phyloP scores from a whole-genome alignment of 2,888 invertebrate genomes.

The Pyrrhosoma nymphula region DNA sequence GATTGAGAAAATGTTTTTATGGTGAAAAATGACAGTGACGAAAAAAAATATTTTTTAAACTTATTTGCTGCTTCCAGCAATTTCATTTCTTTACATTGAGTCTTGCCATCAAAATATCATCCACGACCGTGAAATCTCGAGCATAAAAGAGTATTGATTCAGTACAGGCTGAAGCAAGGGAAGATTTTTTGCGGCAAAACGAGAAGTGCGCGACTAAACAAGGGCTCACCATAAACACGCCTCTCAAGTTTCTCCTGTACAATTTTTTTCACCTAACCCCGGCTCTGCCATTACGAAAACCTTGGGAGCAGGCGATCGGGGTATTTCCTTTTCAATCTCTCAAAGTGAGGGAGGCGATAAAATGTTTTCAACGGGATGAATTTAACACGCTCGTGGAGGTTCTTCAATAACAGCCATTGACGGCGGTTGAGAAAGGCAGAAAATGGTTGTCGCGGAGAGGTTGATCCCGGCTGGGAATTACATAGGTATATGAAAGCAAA shows the following conservation, averaged over 20 bases:
- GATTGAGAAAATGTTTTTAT: background rate
- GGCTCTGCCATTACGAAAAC: background rate
- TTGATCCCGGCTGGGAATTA: background rate
- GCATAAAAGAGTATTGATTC: background rate
- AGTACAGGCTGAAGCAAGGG: background rate
- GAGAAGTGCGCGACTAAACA: background rate
- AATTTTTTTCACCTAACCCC: background rate
- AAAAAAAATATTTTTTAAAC: background rate
- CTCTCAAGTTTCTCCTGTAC: background rate
- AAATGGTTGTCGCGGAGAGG: background rate
- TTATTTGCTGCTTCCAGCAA: background rate
- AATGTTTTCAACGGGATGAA: conserved; percentile 17
- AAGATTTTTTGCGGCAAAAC: background rate
- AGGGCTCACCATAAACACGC: background rate
- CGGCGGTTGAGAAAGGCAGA: background rate
- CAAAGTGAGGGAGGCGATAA: background rate
- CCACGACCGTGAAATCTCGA: background rate
- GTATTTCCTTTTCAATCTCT: conserved; percentile 29
- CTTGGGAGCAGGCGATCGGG: conserved; percentile 19
- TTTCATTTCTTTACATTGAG: background rate
- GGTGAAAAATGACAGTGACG: too few species aligned
- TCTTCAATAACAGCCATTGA: background rate
- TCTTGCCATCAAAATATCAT: background rate
- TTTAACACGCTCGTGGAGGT: background rate
- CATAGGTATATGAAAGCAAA: background rate